These are phyloP conservation scores for Heterodera filipjevi DNA, from an alignment of 2,888 invertebrate genomes.

Conservation along the genomic window DNA sequence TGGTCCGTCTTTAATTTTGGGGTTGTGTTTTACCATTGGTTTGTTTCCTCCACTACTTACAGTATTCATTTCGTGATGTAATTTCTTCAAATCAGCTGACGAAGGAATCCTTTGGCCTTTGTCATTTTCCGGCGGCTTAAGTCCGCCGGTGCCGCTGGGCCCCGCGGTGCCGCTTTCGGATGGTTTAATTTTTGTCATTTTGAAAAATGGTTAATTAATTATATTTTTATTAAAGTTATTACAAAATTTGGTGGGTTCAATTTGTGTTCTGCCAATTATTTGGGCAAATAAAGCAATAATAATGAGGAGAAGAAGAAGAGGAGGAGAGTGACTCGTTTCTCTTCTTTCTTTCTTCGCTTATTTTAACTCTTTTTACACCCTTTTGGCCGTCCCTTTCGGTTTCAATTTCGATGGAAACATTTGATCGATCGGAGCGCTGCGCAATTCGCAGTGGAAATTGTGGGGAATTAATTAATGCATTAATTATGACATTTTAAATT, in stretches of 20 bases:
- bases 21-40: too few relatives aligned
- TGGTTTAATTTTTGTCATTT: constrained; percentile 17
- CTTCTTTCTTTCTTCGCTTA: neutral
- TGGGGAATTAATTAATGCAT: neutral
- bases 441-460: neutral
- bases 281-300: constrained; percentile 4
- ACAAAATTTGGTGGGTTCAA: too few relatives aligned
- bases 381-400: neutral
- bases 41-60: constrained; percentile 50
- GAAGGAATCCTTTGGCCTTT: constrained; percentile 1
- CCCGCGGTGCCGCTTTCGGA: neutral
- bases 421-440: constrained; percentile 2
- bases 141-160: constrained; percentile 3
- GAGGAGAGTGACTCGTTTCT: neutral
- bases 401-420: constrained; percentile 1
- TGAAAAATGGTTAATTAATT: neutral
- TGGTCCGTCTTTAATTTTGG: constrained; percentile 78
- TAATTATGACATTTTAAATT: neutral
- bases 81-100: constrained; percentile 80
- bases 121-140: neutral
- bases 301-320: too few relatives aligned
- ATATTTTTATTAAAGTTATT: too few relatives aligned
- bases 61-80: constrained; percentile 98
- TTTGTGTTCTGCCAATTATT: neutral
- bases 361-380: neutral